Base-by-base conservation (phyloP, 2,888 invertebrate genomes). In the Herminia tarsipennalis region DNA sequence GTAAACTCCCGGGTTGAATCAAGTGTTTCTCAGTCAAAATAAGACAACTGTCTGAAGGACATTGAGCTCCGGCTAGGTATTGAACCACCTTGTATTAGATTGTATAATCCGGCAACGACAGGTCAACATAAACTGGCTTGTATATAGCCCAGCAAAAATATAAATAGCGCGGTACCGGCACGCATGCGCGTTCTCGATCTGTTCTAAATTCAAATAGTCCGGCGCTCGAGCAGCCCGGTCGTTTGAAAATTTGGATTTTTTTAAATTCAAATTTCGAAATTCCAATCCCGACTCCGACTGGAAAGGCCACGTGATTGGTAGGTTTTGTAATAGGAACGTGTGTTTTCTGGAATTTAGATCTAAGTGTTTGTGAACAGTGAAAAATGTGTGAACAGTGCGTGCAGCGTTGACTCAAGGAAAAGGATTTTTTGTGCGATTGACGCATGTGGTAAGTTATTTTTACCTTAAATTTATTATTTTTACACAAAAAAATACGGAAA, bases 381-480 rank as follows among this genome's bases (percentile, higher is more conserved):
- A 76, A 73, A 57, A 88, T 88, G 88, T 88, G 88, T 82, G 88
- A 87, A 44, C 76, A 83, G 83, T 88, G 88, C 64, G 73, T 81
- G 35, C 86, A 85, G 56, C 83, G 88, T 56, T 88, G 71, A 73
- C 50, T 66, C 52, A 38, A 51, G 51, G 58, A 62, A 51, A 49
- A 60, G 56, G 70, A 79, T 73, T 68, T 60, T 66, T 61, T 66
- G 45, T 71, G 73, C 74, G 71, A 66, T 62, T 42, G 29, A 44
- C 76, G 72, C 77, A 72, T 76, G 73, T 76, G 78, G 81, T 81
- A 45, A 78, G 81, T 79, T 3, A 17, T 18, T 10, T 12, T n/a
- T 27, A 42, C 29, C 47, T 38, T 52, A 51, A 39, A 48, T 48
- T 30, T 56, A 33, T 13, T 6, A 20, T 25, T 16, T 22, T 28